Evolutionary conservation across 2,113 vertebrate species (phyloP).

Genomic region (Pterocles gutturalis): DNA sequence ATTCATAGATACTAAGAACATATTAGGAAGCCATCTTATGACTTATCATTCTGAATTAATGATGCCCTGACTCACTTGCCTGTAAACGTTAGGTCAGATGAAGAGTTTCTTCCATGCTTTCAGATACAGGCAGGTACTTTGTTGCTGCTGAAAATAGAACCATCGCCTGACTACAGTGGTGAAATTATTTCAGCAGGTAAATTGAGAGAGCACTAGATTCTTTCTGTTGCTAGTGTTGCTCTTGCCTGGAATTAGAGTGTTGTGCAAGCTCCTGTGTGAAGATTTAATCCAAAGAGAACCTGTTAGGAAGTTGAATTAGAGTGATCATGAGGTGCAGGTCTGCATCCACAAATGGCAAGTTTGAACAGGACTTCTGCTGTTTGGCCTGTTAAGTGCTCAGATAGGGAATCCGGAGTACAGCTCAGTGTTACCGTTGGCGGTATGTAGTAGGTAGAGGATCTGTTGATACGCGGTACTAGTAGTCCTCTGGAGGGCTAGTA

Average conservation of each 20-base stretch:
- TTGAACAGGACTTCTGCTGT: background rate
- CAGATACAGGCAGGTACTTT: background rate
- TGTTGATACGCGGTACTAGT: fast-evolving
- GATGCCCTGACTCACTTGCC: background rate
- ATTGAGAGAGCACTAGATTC: background rate
- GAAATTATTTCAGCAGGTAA: background rate
- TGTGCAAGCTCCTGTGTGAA: background rate
- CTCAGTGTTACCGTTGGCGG: fast-evolving
- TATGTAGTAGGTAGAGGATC: background rate
- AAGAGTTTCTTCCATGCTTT: background rate
- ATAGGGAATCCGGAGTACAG: background rate
- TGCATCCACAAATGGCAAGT: background rate
- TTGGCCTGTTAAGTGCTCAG: background rate
- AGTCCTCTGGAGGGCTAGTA: background rate
- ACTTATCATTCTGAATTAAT: background rate
- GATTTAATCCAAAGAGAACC: background rate
- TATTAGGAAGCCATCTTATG: background rate
- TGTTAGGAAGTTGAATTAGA: background rate
- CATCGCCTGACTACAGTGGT: background rate
- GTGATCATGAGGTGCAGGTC: background rate
- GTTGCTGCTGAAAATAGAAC: background rate
- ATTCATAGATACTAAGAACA: background rate
- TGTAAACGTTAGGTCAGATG: background rate
- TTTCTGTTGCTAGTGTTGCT: background rate
- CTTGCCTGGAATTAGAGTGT: background rate